Conservation (phyloP, 2,113 vertebrate species). For the Dunckerocampus dactyliophorus region DNA sequence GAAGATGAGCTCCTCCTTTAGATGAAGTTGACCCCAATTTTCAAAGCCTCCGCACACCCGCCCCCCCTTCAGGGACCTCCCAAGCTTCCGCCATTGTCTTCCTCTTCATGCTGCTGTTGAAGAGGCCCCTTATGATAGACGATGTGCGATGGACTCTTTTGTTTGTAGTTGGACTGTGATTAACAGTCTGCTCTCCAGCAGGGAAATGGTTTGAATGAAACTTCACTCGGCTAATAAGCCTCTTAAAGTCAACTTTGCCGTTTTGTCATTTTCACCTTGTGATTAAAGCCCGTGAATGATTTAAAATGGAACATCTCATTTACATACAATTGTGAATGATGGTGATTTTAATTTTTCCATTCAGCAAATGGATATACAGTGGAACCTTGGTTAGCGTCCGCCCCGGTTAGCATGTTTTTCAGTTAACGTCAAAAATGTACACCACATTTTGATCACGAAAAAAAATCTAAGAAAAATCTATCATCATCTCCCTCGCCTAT, state of each 20-base stretch:
- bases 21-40: slow-evolving; percentile 66
- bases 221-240: slow-evolving; percentile 6
- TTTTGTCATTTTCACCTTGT: too few relatives aligned
- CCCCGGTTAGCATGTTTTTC: too few relatives aligned
- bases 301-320: too few relatives aligned
- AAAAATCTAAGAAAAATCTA: too few relatives aligned
- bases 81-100: slow-evolving; percentile 58
- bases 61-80: slow-evolving; percentile 57
- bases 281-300: too few relatives aligned
- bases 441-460: too few relatives aligned
- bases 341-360: too few relatives aligned
- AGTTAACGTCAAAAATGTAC: too few relatives aligned
- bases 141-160: slow-evolving; percentile 57
- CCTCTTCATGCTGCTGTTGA: slow-evolving; percentile 45
- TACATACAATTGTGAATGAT: too few relatives aligned
- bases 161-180: slow-evolving; percentile 48
- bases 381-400: too few relatives aligned
- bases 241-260: background rate
- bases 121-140: slow-evolving; percentile 56
- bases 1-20: slow-evolving; percentile 39
- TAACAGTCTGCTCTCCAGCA: slow-evolving; percentile 26
- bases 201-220: slow-evolving; percentile 28
- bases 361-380: too few relatives aligned
- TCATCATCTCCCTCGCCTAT: too few relatives aligned
- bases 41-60: slow-evolving; percentile 44